Percentiles rank a stretch among this genome's conserved stretches.
Evolutionary conservation across 2,797 vertebrate genomes (phyloP).

Genomic region (Vultur gryphus): DNA sequence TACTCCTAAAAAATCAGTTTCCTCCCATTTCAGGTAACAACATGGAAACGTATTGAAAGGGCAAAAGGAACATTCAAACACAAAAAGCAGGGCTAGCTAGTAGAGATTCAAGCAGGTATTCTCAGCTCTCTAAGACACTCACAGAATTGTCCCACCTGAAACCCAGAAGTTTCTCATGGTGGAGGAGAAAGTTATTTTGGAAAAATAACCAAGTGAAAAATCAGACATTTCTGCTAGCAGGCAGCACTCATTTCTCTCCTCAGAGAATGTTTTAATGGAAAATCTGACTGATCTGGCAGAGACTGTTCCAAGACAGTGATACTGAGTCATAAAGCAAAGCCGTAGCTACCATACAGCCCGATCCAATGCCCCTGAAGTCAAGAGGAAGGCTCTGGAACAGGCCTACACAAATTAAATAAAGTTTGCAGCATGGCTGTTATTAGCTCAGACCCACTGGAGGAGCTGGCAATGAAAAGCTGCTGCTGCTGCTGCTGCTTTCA

Average conservation of each 20-base stretch:
- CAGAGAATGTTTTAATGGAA: constrained; percentile 24
- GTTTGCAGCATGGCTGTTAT: neutral
- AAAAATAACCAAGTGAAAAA: constrained; percentile 11
- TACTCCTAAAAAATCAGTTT: neutral
- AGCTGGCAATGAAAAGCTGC: constrained; percentile 16
- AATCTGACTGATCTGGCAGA: constrained; percentile 30
- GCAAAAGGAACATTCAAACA: neutral
- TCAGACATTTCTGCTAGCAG: neutral
- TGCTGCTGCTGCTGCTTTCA: constrained; percentile 13
- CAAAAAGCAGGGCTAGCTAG: neutral
- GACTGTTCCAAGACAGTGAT: neutral
- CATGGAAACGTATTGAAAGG: neutral
- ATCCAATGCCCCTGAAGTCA: neutral
- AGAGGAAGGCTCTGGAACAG: neutral
- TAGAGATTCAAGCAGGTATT: neutral
- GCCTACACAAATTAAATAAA: neutral
- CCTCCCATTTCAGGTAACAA: neutral
- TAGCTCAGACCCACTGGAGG: neutral
- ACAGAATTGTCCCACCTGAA: neutral
- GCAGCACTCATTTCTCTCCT: neutral
- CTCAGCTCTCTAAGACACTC: neutral
- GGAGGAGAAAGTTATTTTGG: neutral
- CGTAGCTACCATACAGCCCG: neutral
- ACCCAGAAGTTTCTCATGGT: neutral
- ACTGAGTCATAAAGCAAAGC: constrained; percentile 45